phyloP scores from a whole-genome alignment of 1,140 invertebrate genomes.

The Drosophila saltans region DNA sequence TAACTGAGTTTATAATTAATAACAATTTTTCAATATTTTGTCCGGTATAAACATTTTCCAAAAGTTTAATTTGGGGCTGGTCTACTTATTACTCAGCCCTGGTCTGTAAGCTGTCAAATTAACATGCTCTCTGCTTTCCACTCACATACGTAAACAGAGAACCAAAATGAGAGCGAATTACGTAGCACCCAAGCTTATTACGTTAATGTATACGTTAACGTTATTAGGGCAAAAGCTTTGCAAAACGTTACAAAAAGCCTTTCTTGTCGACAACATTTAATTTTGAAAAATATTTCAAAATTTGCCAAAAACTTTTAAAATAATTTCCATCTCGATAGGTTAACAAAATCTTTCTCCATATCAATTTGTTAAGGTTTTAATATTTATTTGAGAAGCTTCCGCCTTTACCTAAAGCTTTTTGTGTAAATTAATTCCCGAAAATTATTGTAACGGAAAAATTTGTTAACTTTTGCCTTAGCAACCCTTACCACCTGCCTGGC shows the following conservation, averaged over 20 bases:
- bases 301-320: no score
- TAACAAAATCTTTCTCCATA: no score
- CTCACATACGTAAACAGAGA: constrained; percentile 53
- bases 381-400: constrained; percentile 26
- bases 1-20: no score
- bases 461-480: background rate
- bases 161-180: background rate
- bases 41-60: no score
- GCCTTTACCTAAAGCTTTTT: background rate
- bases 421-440: background rate
- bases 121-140: constrained; percentile 24
- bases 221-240: background rate
- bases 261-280: background rate
- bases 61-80: no score
- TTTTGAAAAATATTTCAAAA: no score
- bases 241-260: background rate
- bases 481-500: background rate
- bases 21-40: no score
- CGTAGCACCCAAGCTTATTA: no score
- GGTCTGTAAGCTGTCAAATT: constrained; percentile 30
- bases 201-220: background rate
- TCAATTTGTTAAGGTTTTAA: no score
- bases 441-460: background rate
- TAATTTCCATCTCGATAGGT: no score
- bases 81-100: constrained; percentile 11